Evolutionary conservation across 2,113 vertebrate genomes (phyloP).

Genomic region (Bubo bubo): DNA sequence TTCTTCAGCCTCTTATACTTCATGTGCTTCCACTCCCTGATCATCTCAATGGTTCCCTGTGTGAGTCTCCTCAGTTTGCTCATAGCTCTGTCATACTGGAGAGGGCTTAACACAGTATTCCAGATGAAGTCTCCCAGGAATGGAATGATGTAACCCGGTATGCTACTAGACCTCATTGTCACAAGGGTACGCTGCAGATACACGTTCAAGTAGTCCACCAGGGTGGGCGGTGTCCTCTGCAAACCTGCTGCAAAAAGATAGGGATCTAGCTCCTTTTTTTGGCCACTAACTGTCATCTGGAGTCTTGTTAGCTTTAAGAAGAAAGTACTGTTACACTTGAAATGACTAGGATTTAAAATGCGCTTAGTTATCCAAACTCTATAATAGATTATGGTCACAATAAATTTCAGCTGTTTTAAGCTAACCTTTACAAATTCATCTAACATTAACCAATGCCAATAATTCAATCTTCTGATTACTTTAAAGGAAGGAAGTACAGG

Average conservation of each 20-base stretch:
- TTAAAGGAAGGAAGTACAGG: not conserved
- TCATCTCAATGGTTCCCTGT: not conserved
- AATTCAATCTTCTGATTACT: not conserved
- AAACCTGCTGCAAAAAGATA: not conserved
- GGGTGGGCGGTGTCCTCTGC: not conserved
- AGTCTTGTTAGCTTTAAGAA: not conserved
- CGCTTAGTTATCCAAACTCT: not conserved
- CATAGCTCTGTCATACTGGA: not conserved
- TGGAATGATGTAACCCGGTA: not conserved
- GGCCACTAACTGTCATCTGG: not conserved
- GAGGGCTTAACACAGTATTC: not conserved
- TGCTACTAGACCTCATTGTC: not conserved
- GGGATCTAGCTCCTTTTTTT: not conserved
- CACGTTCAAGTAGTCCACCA: not conserved
- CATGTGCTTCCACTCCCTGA: not conserved
- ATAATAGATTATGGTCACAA: not conserved
- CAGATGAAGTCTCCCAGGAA: not conserved
- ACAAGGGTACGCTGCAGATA: not conserved
- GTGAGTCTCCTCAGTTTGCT: fast-evolving
- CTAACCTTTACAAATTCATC: not conserved
- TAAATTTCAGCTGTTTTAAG: not conserved
- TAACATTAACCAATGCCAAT: not conserved
- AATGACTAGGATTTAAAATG: not conserved
- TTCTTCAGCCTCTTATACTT: not conserved
- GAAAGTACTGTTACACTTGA: not conserved